Conservation (phyloP, 2,888 invertebrate genomes). For the Erynnis tages region DNA sequence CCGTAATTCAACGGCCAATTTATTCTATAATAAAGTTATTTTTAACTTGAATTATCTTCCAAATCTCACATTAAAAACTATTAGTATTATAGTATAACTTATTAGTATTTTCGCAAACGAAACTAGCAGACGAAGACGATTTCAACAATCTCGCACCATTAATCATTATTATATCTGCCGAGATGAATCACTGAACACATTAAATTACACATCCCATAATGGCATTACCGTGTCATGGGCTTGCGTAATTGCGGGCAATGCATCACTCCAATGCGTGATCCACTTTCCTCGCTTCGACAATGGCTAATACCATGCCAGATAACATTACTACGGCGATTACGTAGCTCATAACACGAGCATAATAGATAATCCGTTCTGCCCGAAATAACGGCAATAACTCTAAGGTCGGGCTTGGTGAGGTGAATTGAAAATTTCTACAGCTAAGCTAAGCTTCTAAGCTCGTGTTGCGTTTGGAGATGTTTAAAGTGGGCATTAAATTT, state of each 20-base stretch:
- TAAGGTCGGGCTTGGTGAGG: not conserved
- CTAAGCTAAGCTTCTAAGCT: too few relatives aligned
- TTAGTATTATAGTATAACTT: too few relatives aligned
- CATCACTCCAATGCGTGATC: slow-evolving; percentile 23
- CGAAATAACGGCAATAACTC: slow-evolving; percentile 23
- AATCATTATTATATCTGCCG: slow-evolving; percentile 23
- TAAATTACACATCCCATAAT: slow-evolving; percentile 22
- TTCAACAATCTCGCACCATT: slow-evolving; percentile 14
- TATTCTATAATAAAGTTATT: too few relatives aligned
- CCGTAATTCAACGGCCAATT: too few relatives aligned
- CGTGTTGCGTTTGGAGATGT: too few relatives aligned
- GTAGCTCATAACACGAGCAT: slow-evolving; percentile 25
- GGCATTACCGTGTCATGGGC: slow-evolving; percentile 17
- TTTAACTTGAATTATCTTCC: not conserved
- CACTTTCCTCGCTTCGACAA: slow-evolving; percentile 28
- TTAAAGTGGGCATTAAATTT: too few relatives aligned
- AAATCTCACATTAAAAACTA: not conserved
- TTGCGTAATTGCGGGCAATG: slow-evolving; percentile 30
- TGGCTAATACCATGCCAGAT: slow-evolving; percentile 30
- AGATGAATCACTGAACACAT: slow-evolving; percentile 17
- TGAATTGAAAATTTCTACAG: not conserved
- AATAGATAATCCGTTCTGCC: slow-evolving; percentile 30
- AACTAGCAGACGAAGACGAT: not conserved
- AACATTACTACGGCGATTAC: slow-evolving; percentile 21
- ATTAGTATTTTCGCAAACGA: too few relatives aligned